Evolutionary conservation across 2,113 vertebrate species (phyloP).

Genomic region (Neomonachus schauinslandi): DNA sequence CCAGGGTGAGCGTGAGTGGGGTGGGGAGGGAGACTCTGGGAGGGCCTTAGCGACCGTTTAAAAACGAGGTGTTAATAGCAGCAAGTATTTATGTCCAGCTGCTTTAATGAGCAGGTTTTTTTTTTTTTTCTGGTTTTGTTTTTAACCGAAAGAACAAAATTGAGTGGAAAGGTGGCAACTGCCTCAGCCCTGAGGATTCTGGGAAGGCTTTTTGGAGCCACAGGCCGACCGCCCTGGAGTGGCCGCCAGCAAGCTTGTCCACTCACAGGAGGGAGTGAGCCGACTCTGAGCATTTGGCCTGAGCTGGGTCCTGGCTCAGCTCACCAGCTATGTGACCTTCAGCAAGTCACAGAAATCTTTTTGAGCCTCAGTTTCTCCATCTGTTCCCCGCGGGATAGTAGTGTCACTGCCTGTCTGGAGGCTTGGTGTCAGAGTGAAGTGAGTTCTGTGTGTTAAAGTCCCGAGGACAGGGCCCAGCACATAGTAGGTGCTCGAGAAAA

Average conservation of each 20-base stretch:
- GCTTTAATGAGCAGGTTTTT: not conserved
- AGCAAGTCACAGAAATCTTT: not conserved
- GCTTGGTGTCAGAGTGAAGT: not conserved
- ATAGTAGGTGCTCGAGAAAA: not conserved
- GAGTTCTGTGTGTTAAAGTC: not conserved
- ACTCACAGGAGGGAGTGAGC: not conserved
- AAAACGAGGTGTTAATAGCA: not conserved
- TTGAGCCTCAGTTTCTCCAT: constrained; percentile 23
- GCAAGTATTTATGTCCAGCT: not conserved
- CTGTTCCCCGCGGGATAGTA: not conserved
- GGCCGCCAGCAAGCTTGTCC: not conserved
- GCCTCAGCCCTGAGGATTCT: not conserved
- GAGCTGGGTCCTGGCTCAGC: not conserved
- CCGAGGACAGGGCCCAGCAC: not conserved
- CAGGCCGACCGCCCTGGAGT: not conserved
- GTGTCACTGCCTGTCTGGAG: not conserved
- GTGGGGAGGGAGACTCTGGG: not conserved
- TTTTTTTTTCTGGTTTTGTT: not conserved
- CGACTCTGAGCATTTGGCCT: not conserved
- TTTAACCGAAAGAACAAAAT: constrained; percentile 20
- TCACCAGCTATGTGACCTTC: not conserved
- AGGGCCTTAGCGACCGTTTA: not conserved
- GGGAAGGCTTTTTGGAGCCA: not conserved
- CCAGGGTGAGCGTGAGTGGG: not conserved
- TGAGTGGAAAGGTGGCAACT: not conserved